Base-by-base conservation (phyloP, 2,113 vertebrate species). In the Neotoma lepida region DNA sequence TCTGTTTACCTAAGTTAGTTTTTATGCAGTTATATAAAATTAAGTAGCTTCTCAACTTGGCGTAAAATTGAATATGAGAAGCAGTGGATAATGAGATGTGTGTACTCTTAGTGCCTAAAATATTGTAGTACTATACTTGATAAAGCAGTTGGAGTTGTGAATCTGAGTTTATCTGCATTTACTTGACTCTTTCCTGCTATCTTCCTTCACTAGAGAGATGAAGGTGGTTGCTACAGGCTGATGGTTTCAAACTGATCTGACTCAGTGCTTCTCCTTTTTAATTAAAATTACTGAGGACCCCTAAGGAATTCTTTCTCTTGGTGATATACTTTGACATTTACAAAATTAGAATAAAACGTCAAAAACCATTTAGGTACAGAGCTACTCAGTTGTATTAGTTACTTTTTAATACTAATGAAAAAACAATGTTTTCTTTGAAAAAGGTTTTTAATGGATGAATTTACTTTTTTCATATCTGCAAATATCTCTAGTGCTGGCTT, bases 31-130 rank as follows among this genome's bases (percentile, higher is more conserved):
- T 76, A 87, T 2, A 9, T 73, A 76, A 87, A 96, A 92, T 96
- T 77, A 96, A 95, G 14, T 66, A 86, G n/a, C 84, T 94, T 71
- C 89, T 93, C n/a, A 96, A 71, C 46, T 89, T 92, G n/a, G 49
- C 28, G 0, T 92, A 58, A 71, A 92, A 84, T 41, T 87, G 70
- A 89, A 22, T 96, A 41, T 80, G 84, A 93, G 82, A 81, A 70
- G 12, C 64, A 93, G 0, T 77, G 30, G 33, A 20, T 92, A 87
- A 73, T 92, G 49, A 73, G 70, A 33, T 84, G 2, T 80, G 2
- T 73, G 4, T 66, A 78, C n/a, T 86, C 6, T 61, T 66, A 89
- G n/a, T 51, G 18, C 30, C 78, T 91, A 77, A 89, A 78, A 61
- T 77, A 89, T 1, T 78, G 17, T 26, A 46, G 17, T 78, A n/a